phyloP scores from a whole-genome alignment of 2,113 vertebrate species.

The Seriola dumerili region DNA sequence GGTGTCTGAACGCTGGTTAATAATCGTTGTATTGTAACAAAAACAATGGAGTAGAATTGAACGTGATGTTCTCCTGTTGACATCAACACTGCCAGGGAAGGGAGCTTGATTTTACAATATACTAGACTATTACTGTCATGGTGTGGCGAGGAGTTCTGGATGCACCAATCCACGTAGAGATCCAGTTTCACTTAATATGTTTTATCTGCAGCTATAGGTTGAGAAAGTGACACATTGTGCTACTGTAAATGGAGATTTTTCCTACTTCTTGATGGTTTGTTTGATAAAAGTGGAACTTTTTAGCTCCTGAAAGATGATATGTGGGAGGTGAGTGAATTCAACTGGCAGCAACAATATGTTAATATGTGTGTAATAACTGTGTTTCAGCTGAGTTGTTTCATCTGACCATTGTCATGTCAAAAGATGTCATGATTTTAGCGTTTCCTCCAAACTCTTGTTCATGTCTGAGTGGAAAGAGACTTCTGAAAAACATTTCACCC shows the following conservation, averaged over 20 bases:
- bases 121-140: background rate
- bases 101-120: background rate
- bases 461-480: background rate
- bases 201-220: background rate
- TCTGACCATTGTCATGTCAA: background rate
- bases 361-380: background rate
- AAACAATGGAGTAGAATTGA: conserved; percentile 21
- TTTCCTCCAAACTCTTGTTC: background rate
- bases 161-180: background rate
- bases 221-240: background rate
- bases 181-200: background rate
- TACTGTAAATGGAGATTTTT: background rate
- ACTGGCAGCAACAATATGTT: background rate
- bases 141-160: background rate
- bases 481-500: background rate
- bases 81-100: background rate
- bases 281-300: background rate
- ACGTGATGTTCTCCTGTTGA: conserved; percentile 20
- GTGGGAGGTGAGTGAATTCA: background rate
- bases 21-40: conserved; percentile 37
- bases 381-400: background rate
- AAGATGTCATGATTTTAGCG: background rate
- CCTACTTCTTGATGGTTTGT: background rate
- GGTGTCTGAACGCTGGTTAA: conserved; percentile 20
- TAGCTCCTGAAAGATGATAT: background rate